Conservation (phyloP, 2,113 vertebrate species). For the Seriola quinqueradiata region DNA sequence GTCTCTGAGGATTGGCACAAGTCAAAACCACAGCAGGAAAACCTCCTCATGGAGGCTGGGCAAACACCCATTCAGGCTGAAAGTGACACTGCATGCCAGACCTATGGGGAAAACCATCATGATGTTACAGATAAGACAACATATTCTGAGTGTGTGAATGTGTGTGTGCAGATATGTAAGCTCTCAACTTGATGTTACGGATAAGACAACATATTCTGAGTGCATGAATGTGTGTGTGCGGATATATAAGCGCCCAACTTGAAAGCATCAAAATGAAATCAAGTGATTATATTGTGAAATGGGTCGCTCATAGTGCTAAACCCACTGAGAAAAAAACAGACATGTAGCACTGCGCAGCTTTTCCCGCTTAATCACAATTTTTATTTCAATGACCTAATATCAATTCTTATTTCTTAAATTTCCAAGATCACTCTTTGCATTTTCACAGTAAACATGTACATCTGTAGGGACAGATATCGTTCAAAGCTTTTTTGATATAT, state of each 20-base stretch:
- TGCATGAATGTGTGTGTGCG: neutral
- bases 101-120: neutral
- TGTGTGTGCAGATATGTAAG: neutral
- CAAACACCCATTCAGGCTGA: slow-evolving; percentile 1
- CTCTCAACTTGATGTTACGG: neutral
- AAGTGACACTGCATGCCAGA: neutral
- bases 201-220: neutral
- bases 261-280: neutral
- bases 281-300: neutral
- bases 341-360: too few relatives aligned
- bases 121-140: neutral
- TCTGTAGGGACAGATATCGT: too few relatives aligned
- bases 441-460: too few relatives aligned
- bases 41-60: neutral
- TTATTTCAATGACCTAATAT: too few relatives aligned
- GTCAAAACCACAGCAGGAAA: slow-evolving; percentile 19
- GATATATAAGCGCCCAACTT: neutral
- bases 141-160: neutral
- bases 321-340: too few relatives aligned
- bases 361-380: too few relatives aligned
- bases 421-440: too few relatives aligned
- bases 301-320: neutral
- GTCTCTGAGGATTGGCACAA: slow-evolving; percentile 63
- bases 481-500: too few relatives aligned
- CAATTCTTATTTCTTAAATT: too few relatives aligned